A percentile compares a stretch with the other conserved stretches of the same genome.
These are phyloP conservation scores for Galemys pyrenaicus DNA, from an alignment of 2,113 vertebrate genomes.

Conservation along the genomic window DNA sequence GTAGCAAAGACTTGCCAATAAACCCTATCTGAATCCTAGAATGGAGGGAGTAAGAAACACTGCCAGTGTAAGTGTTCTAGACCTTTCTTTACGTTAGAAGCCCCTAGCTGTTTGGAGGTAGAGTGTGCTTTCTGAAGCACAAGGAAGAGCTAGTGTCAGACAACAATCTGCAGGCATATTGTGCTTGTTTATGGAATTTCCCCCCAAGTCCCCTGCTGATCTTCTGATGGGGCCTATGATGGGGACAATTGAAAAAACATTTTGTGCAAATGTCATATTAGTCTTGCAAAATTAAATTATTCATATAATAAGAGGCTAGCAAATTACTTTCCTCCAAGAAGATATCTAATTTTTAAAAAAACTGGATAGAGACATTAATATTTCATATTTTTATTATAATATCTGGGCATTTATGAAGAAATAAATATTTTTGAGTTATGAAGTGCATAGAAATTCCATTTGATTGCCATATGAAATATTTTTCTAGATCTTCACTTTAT, in stretches of 20 bases:
- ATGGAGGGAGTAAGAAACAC: conserved; percentile 34
- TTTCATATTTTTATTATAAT: conserved; percentile 48
- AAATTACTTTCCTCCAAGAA: conserved; percentile 32
- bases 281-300: conserved; percentile 49
- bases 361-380: conserved; percentile 46
- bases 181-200: conserved; percentile 13
- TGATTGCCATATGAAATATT: not conserved
- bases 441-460: not conserved
- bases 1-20: conserved; percentile 41
- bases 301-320: not conserved
- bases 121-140: conserved; percentile 44
- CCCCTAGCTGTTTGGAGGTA: conserved; percentile 65
- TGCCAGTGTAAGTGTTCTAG: conserved; percentile 47
- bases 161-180: conserved; percentile 51
- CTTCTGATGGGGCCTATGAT: not conserved
- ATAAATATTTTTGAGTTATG: conserved; percentile 50
- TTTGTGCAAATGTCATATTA: not conserved
- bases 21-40: not conserved
- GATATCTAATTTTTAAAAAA: conserved; percentile 22
- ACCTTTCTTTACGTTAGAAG: conserved; percentile 65
- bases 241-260: conserved; percentile 50
- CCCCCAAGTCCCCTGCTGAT: conserved; percentile 32
- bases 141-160: conserved; percentile 60
- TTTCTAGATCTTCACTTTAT: conserved; percentile 13
- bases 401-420: conserved; percentile 59